Evolutionary conservation across 2,888 invertebrate genomes (phyloP).

Genomic region (Lasioglossum oenotherae): DNA sequence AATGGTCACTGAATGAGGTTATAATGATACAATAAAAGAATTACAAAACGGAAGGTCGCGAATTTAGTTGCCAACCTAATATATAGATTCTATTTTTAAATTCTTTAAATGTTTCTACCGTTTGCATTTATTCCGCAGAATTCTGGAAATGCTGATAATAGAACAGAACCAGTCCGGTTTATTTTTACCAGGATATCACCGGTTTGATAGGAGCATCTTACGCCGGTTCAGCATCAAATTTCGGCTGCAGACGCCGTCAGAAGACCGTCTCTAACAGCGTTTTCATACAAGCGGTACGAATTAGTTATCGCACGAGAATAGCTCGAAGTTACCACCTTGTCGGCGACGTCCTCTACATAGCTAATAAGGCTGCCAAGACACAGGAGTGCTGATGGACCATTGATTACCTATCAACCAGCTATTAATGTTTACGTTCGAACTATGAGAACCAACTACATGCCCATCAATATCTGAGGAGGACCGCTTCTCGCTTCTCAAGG

Average conservation of each 20-base stretch:
- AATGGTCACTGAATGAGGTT: no score
- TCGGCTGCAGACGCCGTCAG: background rate
- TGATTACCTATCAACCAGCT: slow-evolving; percentile 13
- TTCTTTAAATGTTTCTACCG: no score
- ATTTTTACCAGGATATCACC: background rate
- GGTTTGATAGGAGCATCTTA: background rate
- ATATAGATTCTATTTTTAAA: no score
- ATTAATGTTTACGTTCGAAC: slow-evolving; percentile 10
- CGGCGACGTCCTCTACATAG: background rate
- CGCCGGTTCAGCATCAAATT: background rate
- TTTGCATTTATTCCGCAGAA: no score
- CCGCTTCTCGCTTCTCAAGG: background rate
- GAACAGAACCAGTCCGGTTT: background rate
- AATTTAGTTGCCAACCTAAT: no score
- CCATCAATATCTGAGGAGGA: background rate
- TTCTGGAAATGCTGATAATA: background rate
- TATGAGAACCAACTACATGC: background rate
- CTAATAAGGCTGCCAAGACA: slow-evolving; percentile 8
- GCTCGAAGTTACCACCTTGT: background rate
- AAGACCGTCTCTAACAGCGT: background rate
- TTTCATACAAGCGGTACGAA: background rate
- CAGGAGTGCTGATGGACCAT: background rate
- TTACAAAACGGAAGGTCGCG: no score
- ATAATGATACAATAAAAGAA: no score
- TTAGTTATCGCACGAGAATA: background rate